A percentile compares a stretch with the other conserved stretches of the same genome.
Conservation (phyloP, 2,797 vertebrate genomes). For the Halcyon smyrnensis region DNA sequence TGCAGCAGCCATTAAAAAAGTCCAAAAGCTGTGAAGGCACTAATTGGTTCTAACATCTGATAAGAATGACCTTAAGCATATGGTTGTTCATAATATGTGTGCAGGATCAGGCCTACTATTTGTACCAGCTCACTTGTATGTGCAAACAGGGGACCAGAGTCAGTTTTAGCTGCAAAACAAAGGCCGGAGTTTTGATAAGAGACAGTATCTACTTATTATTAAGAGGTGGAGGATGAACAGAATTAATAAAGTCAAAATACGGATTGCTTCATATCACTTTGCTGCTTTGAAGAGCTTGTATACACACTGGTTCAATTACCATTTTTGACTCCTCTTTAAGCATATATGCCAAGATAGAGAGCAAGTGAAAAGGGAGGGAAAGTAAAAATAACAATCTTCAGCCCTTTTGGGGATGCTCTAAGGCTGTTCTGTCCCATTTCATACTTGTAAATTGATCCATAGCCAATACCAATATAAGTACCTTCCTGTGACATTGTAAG, state of each 20-base stretch:
- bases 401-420: not conserved
- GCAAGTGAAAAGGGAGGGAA: not conserved
- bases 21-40: not conserved
- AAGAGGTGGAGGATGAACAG: not conserved
- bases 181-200: not conserved
- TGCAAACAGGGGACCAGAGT: rapidly evolving
- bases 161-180: not conserved
- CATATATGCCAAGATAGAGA: not conserved
- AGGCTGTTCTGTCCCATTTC: not conserved
- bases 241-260: not conserved
- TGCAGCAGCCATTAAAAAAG: not conserved
- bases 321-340: not conserved
- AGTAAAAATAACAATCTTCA: not conserved
- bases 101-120: not conserved
- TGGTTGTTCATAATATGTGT: not conserved
- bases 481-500: not conserved
- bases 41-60: conserved; percentile 7
- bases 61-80: not conserved
- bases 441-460: conserved; percentile 16
- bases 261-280: not conserved
- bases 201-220: not conserved
- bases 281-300: not conserved
- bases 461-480: not conserved
- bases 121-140: not conserved
- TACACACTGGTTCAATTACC: not conserved